Base-by-base conservation (phyloP, 2,888 invertebrate species). In the Leptopilina syphax region DNA sequence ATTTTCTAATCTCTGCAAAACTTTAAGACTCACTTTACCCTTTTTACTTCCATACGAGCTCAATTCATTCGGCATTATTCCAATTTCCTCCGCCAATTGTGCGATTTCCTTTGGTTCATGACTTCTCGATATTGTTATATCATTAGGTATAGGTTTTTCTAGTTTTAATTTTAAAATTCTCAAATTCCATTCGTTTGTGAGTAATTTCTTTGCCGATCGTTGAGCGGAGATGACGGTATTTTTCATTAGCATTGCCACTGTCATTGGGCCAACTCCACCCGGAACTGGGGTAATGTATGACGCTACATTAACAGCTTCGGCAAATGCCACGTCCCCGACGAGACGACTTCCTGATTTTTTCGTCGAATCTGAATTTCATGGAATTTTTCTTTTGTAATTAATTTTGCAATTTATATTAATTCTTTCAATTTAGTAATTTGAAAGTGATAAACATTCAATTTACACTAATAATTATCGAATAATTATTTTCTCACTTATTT, bases 201-300 rank as follows among this genome's bases (percentile, higher is more conserved):
- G 89, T 34, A 95, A 87, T 44, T 93, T 93, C 44, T 94, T 92
- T 13, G 94, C 94, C 77, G 94, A 93, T 76, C 94, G 93, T 86
- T 95, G 93, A 9, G 98, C 98, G 77, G 98, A 96, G 84, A 96
- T 94, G 57, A 98, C 96, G 0, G 98, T 99, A 93, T 99, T 99
- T 87, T 95, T 95, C 97, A 98, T 97, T 54, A 98, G 93, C 98
- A 99, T 99, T 27, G 98, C 98, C 83, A 98, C 99, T 0, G 99
- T 99, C 98, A 99, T 99, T 18, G 99, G 99, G 0, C 99, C 99
- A 81, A 99, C 99, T 83, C 99, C 99, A 79, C 97, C 97, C 12
- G 98, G 98, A 76, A 99, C 99, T 5, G 99, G 98, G 41, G 99
- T 99, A 88, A 99, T 97, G 92, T 95, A 95, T 0, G 96, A 95